Percentiles rank a stretch among this genome's conserved stretches.
Conservation (phyloP, 2,113 vertebrate species). For the Oriolus oriolus region DNA sequence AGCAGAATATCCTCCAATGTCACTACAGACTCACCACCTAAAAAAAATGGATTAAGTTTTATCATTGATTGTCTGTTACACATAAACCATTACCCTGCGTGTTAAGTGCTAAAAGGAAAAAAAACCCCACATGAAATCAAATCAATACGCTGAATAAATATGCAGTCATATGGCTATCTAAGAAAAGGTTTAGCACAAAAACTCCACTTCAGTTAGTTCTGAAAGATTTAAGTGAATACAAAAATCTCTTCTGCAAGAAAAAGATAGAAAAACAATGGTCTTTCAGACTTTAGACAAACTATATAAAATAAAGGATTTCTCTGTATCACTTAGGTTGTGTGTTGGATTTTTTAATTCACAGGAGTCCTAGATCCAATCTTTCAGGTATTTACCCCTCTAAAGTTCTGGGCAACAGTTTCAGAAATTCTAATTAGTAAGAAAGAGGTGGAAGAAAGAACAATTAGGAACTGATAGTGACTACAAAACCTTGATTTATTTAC, state of each 20-base stretch:
- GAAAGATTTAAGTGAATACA: background rate
- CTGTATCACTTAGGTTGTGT: background rate
- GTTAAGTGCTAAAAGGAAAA: background rate
- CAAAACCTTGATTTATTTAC: background rate
- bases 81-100: background rate
- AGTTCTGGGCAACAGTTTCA: background rate
- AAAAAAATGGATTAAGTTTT: background rate
- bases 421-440: background rate
- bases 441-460: background rate
- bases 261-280: background rate
- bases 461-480: background rate
- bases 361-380: background rate
- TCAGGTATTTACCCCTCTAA: background rate
- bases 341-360: background rate
- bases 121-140: background rate
- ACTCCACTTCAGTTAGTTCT: background rate
- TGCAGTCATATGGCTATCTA: background rate
- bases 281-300: background rate
- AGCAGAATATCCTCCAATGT: conserved; percentile 85
- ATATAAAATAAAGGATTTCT: background rate
- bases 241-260: background rate
- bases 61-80: background rate
- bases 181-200: background rate
- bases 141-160: background rate
- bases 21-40: conserved; percentile 81